Conservation (phyloP, 1,140 invertebrate genomes). For the Penaeus japonicus region DNA sequence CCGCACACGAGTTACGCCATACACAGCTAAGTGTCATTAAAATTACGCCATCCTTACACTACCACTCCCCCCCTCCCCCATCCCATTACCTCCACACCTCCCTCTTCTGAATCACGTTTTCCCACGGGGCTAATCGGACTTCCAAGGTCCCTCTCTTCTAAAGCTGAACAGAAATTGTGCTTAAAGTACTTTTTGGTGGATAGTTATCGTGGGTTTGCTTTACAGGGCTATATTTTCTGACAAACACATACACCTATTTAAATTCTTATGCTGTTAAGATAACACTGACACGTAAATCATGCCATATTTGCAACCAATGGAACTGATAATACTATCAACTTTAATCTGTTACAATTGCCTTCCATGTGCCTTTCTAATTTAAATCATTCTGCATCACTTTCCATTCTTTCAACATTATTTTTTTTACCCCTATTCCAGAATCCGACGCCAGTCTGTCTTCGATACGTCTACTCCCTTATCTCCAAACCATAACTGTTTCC, state of each 20-base stretch:
- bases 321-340: too few species aligned
- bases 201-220: neutral
- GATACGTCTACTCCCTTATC: neutral
- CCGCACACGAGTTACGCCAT: neutral
- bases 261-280: too few species aligned
- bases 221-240: too few species aligned
- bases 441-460: neutral
- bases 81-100: neutral
- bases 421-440: too few species aligned
- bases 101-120: neutral
- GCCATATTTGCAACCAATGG: neutral
- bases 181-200: too few species aligned
- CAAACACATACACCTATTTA: too few species aligned
- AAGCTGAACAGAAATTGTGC: neutral
- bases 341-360: too few species aligned
- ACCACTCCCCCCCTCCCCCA: neutral
- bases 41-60: neutral
- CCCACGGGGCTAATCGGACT: neutral
- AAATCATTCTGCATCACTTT: too few species aligned
- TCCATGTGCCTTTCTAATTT: too few species aligned
- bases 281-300: too few species aligned
- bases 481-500: neutral
- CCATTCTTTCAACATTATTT: too few species aligned
- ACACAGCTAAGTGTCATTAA: neutral
- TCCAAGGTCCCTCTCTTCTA: neutral